Evolutionary conservation across 2,797 vertebrate genomes (phyloP), one percentile per base, ranked within the genome.

Genomic region (Lepus oiostolus): DNA sequence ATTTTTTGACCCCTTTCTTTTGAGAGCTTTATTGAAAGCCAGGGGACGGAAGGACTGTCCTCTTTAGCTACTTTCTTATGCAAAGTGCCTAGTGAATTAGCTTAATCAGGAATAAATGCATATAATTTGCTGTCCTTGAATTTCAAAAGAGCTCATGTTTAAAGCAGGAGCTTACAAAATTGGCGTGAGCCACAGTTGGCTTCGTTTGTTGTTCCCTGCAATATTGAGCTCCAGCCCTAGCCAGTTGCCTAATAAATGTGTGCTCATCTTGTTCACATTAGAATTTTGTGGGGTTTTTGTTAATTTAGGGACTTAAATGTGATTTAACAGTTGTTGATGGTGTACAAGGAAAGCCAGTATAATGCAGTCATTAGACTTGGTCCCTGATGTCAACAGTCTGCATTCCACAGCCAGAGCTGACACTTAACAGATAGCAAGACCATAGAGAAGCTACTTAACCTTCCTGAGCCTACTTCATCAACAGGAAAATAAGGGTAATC

Each of bases 81-180:
- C 32, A 94, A 94, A 95, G 13, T 65, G 10, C 75, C 94, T 86
- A 42, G n/a, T 88, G 71, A 96, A 95, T 91, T 94, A 74, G 54
- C 32, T 95, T 65, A 72, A 67, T 96, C 91, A 95, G 50, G 63
- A 62, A 84, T 50, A 88, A 94, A 87, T 70, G 24, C 12, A 91
- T 85, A 87, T 88, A 65, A 93, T 96, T 95, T 83, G 22, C 26
- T 93, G 42, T 68, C 50, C 93, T 94, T 75, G 58, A 88, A 90
- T 95, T 93, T 93, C 65, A 93, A 87, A 87, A 80, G 62, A 90
- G 24, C 42, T 65, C 68, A 90, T 88, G 50, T 88, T 96, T 88
- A 92, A 83, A 90, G 24, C 10, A 16, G 1, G 14, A 24, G 16
- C 67, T 96, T 16, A 75, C 26, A 30, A 81, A 95, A 87, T 1